phyloP scores from a whole-genome alignment of 2,797 vertebrate species.

The Pterois miles region DNA sequence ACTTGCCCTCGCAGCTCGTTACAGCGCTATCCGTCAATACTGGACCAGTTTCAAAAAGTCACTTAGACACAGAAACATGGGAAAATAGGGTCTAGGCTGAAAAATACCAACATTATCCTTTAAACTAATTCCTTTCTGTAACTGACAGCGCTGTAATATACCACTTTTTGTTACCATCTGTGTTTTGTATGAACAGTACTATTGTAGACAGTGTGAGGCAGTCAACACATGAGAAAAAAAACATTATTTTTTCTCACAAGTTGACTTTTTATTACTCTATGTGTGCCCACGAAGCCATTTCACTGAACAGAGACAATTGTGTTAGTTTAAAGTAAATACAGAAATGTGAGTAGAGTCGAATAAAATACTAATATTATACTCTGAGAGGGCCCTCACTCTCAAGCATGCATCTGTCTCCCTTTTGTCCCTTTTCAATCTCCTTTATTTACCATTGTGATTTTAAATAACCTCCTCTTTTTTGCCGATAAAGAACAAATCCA shows the following conservation, averaged over 20 bases:
- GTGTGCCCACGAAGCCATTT: slow-evolving; percentile 14
- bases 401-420: slow-evolving; percentile 45
- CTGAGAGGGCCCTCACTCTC: slow-evolving; percentile 3
- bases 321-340: slow-evolving; percentile 35
- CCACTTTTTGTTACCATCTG: slow-evolving; percentile 35
- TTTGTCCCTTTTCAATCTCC: slow-evolving; percentile 33
- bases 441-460: neutral
- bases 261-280: neutral
- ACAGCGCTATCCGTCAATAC: no score
- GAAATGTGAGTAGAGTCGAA: slow-evolving; percentile 30
- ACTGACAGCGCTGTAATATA: neutral
- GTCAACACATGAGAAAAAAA: neutral
- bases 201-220: neutral
- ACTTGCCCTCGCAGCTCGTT: no score
- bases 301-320: slow-evolving; percentile 1
- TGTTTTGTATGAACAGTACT: slow-evolving; percentile 3
- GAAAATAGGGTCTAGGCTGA: no score
- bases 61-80: no score
- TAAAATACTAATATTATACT: slow-evolving; percentile 18
- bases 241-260: neutral
- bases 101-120: neutral
- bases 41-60: no score
- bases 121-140: neutral
- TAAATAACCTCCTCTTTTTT: slow-evolving; percentile 2
- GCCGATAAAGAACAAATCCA: neutral